Base-by-base conservation (phyloP, 2,113 vertebrate species). In the Thymallus thymallus region DNA sequence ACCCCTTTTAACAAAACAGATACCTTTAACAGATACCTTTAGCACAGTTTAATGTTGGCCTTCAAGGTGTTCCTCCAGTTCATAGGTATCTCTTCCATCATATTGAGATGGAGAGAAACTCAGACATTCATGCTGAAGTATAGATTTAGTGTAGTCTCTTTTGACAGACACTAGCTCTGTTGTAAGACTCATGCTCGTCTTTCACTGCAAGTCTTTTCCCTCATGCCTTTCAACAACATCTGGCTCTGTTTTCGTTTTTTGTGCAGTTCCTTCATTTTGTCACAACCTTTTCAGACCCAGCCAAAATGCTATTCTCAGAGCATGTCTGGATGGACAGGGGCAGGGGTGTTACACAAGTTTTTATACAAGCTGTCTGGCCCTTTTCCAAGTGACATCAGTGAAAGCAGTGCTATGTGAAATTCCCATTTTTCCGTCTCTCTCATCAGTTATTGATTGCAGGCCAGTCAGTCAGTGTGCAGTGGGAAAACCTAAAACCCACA, bases 211-310 rank as follows among this genome's bases (percentile, higher is more conserved):
- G 82, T n/a, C 45, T 67, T 22, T 87, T 71, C 80, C 80, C 73
- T 80, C 75, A 75, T 86, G 87, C 85, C 74, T 87, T 87, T 87
- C 48, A 9, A 86, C 84, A 3, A 86, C 88, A 91, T 90, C 87
- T 90, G 90, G 88, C 84, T 85, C 85, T 89, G 85, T 89, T 88
- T 88, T 80, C 83, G 69, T 86, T 84, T 82, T 87, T 83, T 14
- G 72, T 84, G 84, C 80, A 79, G 82, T 86, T 90, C 80, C 76
- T 87, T 84, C 80, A 86, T 82, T 87, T 90, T 91, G 87, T 91
- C 86, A 88, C 83, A 89, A 84, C 85, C 82, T 88, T 90, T 86
- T 84, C 80, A 78, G 88, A 89, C 82, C 76, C 76, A 86, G 88
- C 87, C 86, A 88, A 76, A 84, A 84, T 81, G 51, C 79, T 85